These are phyloP conservation scores for Porites cylindrica DNA, from an alignment of 92 coral and sea anemone genomes.

Conservation along the genomic window DNA sequence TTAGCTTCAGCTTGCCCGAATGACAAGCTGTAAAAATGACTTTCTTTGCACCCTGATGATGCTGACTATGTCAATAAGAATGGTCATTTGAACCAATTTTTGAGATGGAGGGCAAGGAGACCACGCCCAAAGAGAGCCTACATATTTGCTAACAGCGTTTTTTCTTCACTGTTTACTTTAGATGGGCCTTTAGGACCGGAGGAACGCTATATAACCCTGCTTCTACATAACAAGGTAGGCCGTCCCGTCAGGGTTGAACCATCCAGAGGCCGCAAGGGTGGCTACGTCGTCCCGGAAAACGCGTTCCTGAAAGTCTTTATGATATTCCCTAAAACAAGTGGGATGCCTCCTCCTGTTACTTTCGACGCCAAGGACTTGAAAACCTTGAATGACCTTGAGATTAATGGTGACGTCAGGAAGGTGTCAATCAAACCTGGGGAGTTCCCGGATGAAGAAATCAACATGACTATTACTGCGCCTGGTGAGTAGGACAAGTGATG, in stretches of 20 bases:
- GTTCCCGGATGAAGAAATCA: conserved; percentile 71
- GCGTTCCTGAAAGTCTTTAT: conserved; percentile 81
- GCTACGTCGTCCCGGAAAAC: conserved; percentile 73
- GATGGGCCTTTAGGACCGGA: conserved; percentile 64
- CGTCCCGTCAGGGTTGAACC: conserved; percentile 83
- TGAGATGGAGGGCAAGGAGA: too few species aligned
- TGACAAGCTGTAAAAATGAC: too few species aligned
- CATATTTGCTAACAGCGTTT: neutral
- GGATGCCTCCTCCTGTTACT: conserved; percentile 70
- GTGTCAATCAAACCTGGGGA: conserved; percentile 80
- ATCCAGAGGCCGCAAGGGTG: conserved; percentile 86
- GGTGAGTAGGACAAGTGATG: conserved; percentile 56
- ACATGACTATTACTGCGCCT: conserved; percentile 93
- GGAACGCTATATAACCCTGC: conserved; percentile 78
- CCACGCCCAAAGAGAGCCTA: too few species aligned
- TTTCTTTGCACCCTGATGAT: too few species aligned
- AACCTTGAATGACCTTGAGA: conserved; percentile 75
- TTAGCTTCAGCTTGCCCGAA: too few species aligned
- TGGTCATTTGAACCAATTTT: too few species aligned
- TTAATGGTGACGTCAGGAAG: conserved; percentile 77
- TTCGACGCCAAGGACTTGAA: conserved; percentile 90
- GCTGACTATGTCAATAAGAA: too few species aligned
- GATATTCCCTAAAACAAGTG: conserved; percentile 77
- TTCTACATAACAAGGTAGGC: conserved; percentile 85
- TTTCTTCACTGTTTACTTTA: conserved; percentile 1